Evolutionary conservation across 1,140 invertebrate genomes (phyloP).

Genomic region (Adoxophyes honmai): DNA sequence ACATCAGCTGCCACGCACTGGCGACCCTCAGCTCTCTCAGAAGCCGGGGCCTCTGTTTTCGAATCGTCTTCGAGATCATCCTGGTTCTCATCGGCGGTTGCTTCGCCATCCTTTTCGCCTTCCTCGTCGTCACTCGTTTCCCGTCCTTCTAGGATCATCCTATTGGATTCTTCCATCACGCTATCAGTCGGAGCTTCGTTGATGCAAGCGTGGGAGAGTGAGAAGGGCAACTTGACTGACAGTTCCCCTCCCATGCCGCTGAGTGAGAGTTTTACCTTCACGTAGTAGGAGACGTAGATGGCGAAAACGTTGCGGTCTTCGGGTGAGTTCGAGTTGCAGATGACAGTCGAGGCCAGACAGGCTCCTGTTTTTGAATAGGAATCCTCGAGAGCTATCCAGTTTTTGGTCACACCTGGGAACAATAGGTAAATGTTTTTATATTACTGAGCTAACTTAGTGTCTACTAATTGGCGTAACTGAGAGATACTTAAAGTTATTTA

Average conservation of each 20-base stretch:
- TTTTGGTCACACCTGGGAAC: conserved; percentile 82
- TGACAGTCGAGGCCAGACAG: conserved; percentile 83
- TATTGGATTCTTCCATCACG: conserved; percentile 65
- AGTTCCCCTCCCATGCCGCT: conserved; percentile 89
- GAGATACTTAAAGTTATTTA: no score
- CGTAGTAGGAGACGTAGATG: conserved; percentile 93
- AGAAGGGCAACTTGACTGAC: conserved; percentile 88
- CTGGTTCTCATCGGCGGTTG: conserved; percentile 20
- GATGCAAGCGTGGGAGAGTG: conserved; percentile 77
- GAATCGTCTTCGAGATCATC: conserved; percentile 40
- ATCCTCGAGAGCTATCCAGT: conserved; percentile 89
- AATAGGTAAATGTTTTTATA: conserved; percentile 5
- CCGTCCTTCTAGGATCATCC: conserved; percentile 70
- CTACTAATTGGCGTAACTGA: no score
- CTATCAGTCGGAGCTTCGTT: conserved; percentile 71
- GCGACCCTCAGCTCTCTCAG: conserved; percentile 45
- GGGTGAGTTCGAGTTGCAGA: conserved; percentile 77
- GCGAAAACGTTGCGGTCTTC: conserved; percentile 91
- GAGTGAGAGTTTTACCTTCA: conserved; percentile 89
- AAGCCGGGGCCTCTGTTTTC: conserved; percentile 32
- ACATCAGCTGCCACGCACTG: conserved; percentile 59
- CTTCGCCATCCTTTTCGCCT: conserved; percentile 16
- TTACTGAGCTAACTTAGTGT: no score
- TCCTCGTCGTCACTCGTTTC: conserved; percentile 64
- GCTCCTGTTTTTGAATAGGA: conserved; percentile 84